Evolutionary conservation across 2,888 invertebrate species (phyloP), one percentile per base, ranked within the genome.

Genomic region (Caradrina clavipalpis): DNA sequence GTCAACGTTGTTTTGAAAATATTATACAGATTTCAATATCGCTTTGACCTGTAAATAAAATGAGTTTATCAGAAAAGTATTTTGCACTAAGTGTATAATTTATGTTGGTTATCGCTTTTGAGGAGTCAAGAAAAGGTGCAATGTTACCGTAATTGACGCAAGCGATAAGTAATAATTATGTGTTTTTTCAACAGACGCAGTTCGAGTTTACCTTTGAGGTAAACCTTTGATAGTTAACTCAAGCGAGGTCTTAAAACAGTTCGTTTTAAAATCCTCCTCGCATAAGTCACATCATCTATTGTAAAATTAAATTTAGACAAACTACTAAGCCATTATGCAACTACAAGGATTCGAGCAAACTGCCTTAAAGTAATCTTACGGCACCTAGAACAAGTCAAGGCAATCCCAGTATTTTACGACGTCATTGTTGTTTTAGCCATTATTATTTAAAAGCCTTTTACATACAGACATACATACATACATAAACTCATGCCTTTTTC

Each of bases 41-140:
- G 15, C 11, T 39, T 31, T 50, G 42, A 67, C 54, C 35, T 51
- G 13, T 56, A 39, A 56, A 56, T 39, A 47, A 54, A 57, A 45
- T 54, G 11, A 42, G 13, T 22, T 56, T 51, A 69, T 69, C 60
- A n/a, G 8, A 47, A 53, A 26, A n/a, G 2, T 58, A 49, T 61
- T 51, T 31, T n/a, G 21, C 31, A 59, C 13, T 17, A 13, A 39
- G 8, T 42, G 11, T 17, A 31, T 53, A 5, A 19, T 54, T 35
- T 53, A 19, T 26, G 3, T 56, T 55, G n/a, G 47, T 49, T 53
- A 70, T 59, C 58, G 45, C 19, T 39, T 8, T 11, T n/a, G 21
- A 55, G 45, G 54, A 73, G 69, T 50, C 45, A 45, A 57, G 26
- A 15, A 61, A 45, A 73, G 45, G 42, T 69, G 45, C 19, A 31